phyloP scores from a whole-genome alignment of 2,113 vertebrate genomes.

The Silurus asotus region DNA sequence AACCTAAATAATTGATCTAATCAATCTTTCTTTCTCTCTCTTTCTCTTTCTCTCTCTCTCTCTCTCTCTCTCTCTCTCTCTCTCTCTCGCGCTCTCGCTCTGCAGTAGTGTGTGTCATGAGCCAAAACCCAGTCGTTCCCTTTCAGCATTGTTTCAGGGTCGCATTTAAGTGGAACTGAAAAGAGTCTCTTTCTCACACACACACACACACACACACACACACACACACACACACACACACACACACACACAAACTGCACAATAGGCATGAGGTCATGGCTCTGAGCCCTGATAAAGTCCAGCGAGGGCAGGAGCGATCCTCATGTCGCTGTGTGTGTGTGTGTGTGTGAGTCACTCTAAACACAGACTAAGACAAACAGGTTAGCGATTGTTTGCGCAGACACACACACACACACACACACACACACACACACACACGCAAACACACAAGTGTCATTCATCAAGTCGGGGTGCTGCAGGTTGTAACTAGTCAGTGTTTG shows the following conservation, averaged over 20 bases:
- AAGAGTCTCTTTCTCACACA: not conserved
- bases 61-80: no score
- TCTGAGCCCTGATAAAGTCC: conserved; percentile 56
- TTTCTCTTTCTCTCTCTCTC: no score
- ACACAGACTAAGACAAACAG: conserved; percentile 63
- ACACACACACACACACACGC: not conserved
- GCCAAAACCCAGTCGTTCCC: not conserved
- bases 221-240: conserved; percentile 3
- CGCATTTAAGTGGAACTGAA: conserved; percentile 45
- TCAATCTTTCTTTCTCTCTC: no score
- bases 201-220: not conserved
- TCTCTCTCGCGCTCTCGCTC: not conserved
- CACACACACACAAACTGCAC: conserved; percentile 41
- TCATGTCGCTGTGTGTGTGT: conserved; percentile 43
- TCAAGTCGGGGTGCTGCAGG: not conserved
- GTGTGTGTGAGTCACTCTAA: conserved; percentile 59
- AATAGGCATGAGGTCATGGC: conserved; percentile 67
- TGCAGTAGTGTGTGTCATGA: not conserved
- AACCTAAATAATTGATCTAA: no score
- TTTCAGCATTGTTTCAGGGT: conserved; percentile 40
- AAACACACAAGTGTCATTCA: not conserved
- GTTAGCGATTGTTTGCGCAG: conserved; percentile 71
- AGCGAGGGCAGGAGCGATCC: conserved; percentile 59
- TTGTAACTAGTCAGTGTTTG: conserved; percentile 2
- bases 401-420: conserved; percentile 1